phyloP scores from a whole-genome alignment of 1,140 invertebrate genomes.

The Homalodisca vitripennis region DNA sequence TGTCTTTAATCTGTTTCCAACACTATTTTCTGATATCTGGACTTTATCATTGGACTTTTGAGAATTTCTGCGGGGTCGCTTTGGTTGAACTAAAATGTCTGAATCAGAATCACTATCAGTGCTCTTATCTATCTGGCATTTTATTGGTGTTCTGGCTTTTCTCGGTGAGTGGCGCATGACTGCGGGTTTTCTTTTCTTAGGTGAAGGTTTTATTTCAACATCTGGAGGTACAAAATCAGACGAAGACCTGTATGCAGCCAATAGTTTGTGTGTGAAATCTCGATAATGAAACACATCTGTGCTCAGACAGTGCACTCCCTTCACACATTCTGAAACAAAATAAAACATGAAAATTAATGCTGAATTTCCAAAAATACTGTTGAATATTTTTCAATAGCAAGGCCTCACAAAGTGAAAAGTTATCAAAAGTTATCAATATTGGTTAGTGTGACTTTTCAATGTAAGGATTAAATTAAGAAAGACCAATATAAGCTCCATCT shows the following conservation, averaged over 20 bases:
- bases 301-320: constrained; percentile 34
- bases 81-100: not conserved
- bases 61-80: not conserved
- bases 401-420: not conserved
- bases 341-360: constrained; percentile 18
- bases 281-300: constrained; percentile 38
- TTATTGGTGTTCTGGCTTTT: not conserved
- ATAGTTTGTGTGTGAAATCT: constrained; percentile 34
- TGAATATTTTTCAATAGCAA: not conserved
- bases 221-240: constrained; percentile 9
- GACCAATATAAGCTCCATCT: not conserved
- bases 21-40: too few relatives aligned
- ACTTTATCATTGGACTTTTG: constrained; percentile 1
- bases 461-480: not conserved
- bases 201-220: constrained; percentile 8
- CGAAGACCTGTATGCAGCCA: constrained; percentile 34
- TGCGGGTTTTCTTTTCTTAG: constrained; percentile 9
- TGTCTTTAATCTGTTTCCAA: too few relatives aligned
- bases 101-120: not conserved
- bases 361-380: too few relatives aligned
- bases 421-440: not conserved
- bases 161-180: not conserved
- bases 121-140: too few relatives aligned
- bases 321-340: constrained; percentile 37
- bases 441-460: not conserved